These are phyloP conservation scores for Dipodomys merriami DNA, from an alignment of 2,113 vertebrate species.

Conservation along the genomic window DNA sequence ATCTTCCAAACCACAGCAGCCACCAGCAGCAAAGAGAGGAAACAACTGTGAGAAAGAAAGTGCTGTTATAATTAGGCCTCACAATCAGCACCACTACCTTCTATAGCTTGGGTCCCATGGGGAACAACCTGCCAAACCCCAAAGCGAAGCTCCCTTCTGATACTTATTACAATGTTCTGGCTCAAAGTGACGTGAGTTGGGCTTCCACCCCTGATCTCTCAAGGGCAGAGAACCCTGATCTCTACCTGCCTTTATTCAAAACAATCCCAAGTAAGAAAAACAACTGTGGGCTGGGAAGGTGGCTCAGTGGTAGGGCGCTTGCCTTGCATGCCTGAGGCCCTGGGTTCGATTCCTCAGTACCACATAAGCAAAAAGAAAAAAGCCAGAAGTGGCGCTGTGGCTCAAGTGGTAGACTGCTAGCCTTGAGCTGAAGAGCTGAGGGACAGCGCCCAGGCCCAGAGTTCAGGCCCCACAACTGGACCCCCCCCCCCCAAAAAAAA, in stretches of 20 bases:
- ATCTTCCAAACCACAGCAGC: constrained; percentile 98
- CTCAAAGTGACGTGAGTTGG: background rate
- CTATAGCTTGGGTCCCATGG: background rate
- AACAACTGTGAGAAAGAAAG: constrained; percentile 89
- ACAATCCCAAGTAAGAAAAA: constrained; percentile 26
- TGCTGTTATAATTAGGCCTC: constrained; percentile 42
- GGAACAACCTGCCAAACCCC: background rate
- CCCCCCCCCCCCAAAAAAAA: too few relatives aligned
- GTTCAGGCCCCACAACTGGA: too few relatives aligned
- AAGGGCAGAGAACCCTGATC: background rate
- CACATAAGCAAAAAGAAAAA: too few relatives aligned
- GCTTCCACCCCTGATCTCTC: background rate
- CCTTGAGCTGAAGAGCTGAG: too few relatives aligned
- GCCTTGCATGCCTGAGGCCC: too few relatives aligned
- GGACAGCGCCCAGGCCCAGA: too few relatives aligned
- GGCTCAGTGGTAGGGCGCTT: too few relatives aligned
- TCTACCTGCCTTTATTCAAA: background rate
- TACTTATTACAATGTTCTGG: background rate
- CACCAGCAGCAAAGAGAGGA: constrained; percentile 96
- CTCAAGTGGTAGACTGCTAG: too few relatives aligned
- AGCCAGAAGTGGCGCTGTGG: too few relatives aligned
- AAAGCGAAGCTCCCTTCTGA: background rate
- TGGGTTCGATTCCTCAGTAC: too few relatives aligned
- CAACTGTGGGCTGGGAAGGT: background rate
- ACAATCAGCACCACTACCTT: background rate